Conservation (phyloP, 2,888 invertebrate species). For the Metallyticus violacea region DNA sequence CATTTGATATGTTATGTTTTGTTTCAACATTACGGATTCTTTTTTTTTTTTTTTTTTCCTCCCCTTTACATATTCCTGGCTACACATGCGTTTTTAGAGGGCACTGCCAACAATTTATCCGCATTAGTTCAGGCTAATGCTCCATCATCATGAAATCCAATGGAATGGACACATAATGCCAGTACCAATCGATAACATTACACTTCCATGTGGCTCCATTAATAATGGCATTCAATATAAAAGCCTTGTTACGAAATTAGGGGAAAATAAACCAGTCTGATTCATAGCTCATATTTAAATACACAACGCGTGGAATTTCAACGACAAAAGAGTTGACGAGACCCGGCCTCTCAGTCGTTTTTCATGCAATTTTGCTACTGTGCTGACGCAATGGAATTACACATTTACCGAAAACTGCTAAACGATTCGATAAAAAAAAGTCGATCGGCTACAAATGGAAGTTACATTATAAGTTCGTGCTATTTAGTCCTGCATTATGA, state of each 20-base stretch:
- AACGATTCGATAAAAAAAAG: too few relatives aligned
- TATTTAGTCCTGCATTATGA: too few relatives aligned
- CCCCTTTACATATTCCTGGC: not conserved
- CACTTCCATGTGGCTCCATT: slow-evolving; percentile 3
- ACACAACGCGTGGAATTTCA: not conserved
- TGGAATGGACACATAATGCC: slow-evolving; percentile 22
- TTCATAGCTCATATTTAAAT: slow-evolving; percentile 14
- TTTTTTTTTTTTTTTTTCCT: too few relatives aligned
- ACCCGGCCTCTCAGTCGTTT: too few relatives aligned
- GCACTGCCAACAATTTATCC: slow-evolving; percentile 20
- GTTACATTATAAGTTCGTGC: too few relatives aligned
- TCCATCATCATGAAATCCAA: slow-evolving; percentile 25
- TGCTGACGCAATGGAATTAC: too few relatives aligned
- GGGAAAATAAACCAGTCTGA: slow-evolving; percentile 11
- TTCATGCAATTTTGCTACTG: too few relatives aligned
- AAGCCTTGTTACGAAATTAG: not conserved
- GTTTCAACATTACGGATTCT: too few relatives aligned
- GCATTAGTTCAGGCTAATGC: slow-evolving; percentile 23
- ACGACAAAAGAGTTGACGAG: not conserved
- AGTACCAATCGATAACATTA: slow-evolving; percentile 7
- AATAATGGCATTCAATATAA: slow-evolving; percentile 13
- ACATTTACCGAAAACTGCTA: too few relatives aligned
- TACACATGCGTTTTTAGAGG: not conserved
- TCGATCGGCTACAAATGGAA: too few relatives aligned
- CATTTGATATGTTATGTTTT: too few relatives aligned